Evolutionary conservation across 1,140 invertebrate genomes (phyloP).

Genomic region (Pogonus chalceus): DNA sequence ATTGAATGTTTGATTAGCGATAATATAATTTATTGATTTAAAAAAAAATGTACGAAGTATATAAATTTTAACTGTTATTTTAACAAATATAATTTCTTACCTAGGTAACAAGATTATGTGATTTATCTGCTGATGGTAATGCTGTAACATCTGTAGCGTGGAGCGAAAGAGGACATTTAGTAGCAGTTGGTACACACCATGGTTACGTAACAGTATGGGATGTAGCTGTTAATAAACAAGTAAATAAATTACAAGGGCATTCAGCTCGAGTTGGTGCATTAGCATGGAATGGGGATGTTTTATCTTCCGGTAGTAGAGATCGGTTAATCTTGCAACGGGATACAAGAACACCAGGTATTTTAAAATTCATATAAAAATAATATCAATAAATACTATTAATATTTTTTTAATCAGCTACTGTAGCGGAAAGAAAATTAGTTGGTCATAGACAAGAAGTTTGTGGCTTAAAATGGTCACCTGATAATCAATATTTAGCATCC

Average conservation of each 20-base stretch:
- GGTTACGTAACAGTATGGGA: constrained; percentile 98
- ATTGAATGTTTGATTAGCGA: too few relatives aligned
- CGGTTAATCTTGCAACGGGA: constrained; percentile 90
- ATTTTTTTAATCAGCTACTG: too few relatives aligned
- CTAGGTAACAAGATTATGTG: constrained; percentile 87
- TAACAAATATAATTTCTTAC: constrained; percentile 3
- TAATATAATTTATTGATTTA: too few relatives aligned
- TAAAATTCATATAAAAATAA: too few relatives aligned
- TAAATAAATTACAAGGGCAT: constrained; percentile 86
- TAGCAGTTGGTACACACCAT: constrained; percentile 95
- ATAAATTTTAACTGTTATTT: background rate
- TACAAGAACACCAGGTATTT: constrained; percentile 84
- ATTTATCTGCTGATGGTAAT: constrained; percentile 85
- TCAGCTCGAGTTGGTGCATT: constrained; percentile 86
- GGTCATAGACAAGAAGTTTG: constrained; percentile 98
- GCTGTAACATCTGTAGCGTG: constrained; percentile 97
- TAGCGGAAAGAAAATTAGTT: constrained; percentile 66
- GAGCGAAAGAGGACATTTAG: constrained; percentile 93
- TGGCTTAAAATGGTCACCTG: constrained; percentile 98
- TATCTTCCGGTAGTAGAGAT: constrained; percentile 94
- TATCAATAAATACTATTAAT: too few relatives aligned
- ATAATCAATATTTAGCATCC: constrained; percentile 95
- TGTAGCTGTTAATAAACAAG: constrained; percentile 88
- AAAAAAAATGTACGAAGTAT: background rate
- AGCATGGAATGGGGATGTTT: constrained; percentile 95